Evolutionary conservation across 2,113 vertebrate genomes (phyloP).

Genomic region (Apodemus speciosus): DNA sequence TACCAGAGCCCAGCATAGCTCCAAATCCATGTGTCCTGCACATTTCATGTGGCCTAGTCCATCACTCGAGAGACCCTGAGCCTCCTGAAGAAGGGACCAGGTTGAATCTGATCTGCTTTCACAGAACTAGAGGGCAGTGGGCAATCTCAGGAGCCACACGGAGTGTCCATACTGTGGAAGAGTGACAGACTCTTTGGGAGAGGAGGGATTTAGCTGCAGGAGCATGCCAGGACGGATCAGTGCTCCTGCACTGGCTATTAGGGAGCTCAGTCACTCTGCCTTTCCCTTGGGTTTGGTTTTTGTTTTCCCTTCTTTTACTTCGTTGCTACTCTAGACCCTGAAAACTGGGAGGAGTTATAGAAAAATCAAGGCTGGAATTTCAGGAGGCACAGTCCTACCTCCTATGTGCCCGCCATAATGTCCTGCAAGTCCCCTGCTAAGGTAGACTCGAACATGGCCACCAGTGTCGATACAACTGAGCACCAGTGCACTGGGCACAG

Average conservation of each 20-base stretch:
- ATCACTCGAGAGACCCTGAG: not conserved
- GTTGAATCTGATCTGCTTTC: conserved; percentile 12
- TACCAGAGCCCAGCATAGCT: not conserved
- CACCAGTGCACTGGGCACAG: not conserved
- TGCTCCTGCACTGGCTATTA: not conserved
- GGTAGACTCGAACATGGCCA: not conserved
- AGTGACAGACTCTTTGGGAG: not conserved
- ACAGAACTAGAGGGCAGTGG: not conserved
- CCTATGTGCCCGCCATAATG: not conserved
- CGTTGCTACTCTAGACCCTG: not conserved
- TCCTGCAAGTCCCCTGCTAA: not conserved
- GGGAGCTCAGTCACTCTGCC: not conserved
- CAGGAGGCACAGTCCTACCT: not conserved
- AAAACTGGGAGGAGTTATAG: not conserved
- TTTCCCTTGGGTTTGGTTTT: conserved; percentile 7
- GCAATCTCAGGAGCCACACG: not conserved
- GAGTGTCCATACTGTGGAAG: not conserved
- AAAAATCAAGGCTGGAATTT: not conserved
- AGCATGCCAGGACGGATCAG: no score
- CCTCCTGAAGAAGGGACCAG: not conserved
- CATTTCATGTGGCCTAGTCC: not conserved
- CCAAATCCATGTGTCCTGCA: not conserved
- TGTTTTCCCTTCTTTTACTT: conserved; percentile 16
- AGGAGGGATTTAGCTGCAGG: not conserved
- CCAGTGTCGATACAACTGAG: not conserved